Conservation (phyloP, 2,113 vertebrate genomes). For the Leiothrix lutea region DNA sequence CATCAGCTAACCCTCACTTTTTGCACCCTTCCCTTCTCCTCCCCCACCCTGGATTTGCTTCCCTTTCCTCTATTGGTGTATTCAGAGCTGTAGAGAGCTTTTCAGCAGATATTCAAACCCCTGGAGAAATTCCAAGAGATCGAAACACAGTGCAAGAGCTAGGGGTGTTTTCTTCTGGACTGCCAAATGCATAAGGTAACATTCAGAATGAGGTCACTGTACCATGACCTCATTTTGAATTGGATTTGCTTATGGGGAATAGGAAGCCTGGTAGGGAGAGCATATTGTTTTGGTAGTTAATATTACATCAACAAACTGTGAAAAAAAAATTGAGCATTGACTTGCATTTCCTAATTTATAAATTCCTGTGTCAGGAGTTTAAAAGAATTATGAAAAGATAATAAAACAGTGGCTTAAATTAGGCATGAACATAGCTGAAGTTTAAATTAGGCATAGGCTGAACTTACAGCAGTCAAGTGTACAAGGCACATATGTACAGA, state of each 20-base stretch:
- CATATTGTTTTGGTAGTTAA: not conserved
- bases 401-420: not conserved
- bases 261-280: not conserved
- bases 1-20: conserved; percentile 54
- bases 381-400: not conserved
- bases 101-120: conserved; percentile 44
- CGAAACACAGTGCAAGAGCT: not conserved
- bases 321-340: not conserved
- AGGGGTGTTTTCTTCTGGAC: conserved; percentile 22
- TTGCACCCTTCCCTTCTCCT: not conserved
- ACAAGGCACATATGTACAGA: not conserved
- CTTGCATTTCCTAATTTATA: not conserved
- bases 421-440: not conserved
- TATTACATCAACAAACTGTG: not conserved
- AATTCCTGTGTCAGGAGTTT: not conserved
- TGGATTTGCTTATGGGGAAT: not conserved
- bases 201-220: conserved; percentile 25
- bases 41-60: not conserved
- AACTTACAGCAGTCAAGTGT: not conserved
- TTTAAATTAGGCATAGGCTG: not conserved
- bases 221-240: conserved; percentile 8
- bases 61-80: conserved; percentile 8
- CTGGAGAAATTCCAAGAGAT: conserved; percentile 57
- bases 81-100: conserved; percentile 34
- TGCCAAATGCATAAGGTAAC: conserved; percentile 46